phyloP scores from a whole-genome alignment of 2,888 invertebrate genomes.

The Dione juno region DNA sequence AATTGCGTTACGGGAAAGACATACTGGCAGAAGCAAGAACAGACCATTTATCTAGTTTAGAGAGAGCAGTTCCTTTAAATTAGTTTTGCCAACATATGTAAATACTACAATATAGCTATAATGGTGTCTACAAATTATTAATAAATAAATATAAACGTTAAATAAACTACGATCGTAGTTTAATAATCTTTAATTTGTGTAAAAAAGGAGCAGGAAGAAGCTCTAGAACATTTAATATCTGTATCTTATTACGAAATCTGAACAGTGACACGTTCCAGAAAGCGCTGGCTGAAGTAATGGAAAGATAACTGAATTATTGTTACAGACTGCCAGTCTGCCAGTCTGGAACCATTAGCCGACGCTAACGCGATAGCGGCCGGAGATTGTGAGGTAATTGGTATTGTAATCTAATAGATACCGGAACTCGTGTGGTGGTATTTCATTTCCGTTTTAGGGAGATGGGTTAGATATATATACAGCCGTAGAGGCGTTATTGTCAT shows the following conservation, averaged over 20 bases:
- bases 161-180: no score
- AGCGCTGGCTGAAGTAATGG: conserved; percentile 14
- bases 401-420: conserved; percentile 18
- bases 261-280: neutral
- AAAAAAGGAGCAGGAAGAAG: no score
- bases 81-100: no score
- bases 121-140: no score
- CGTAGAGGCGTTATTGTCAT: neutral
- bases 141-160: no score
- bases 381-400: conserved; percentile 27
- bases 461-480: neutral
- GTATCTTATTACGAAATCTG: neutral
- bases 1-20: no score
- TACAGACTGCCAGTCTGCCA: conserved; percentile 5
- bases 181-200: no score
- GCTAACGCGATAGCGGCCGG: conserved; percentile 31
- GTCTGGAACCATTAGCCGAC: conserved; percentile 23
- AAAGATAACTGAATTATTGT: conserved; percentile 24
- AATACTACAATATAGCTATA: no score
- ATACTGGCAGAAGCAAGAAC: no score
- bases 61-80: no score
- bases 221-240: neutral
- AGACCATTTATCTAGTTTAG: no score
- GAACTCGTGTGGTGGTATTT: neutral
- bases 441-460: neutral